Conservation (phyloP, 2,113 vertebrate species). For the Barnardius zonarius region DNA sequence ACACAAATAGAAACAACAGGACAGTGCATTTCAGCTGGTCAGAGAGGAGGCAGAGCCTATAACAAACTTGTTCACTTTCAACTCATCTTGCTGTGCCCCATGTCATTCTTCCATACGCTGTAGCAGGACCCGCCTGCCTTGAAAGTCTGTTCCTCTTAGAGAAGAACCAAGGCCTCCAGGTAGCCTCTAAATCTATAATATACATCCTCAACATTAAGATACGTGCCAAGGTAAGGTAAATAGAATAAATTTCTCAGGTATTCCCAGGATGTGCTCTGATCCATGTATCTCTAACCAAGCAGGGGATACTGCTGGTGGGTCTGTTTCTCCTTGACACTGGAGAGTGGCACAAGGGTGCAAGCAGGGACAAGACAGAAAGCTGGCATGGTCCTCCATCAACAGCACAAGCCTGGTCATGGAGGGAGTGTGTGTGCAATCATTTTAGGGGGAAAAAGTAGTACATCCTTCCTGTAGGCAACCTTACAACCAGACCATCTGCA, state of each 20-base stretch:
- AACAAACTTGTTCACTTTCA: neutral
- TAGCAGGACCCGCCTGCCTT: neutral
- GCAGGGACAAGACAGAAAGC: neutral
- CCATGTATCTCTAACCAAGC: neutral
- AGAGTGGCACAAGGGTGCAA: neutral
- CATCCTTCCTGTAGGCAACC: neutral
- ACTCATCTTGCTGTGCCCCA: fast-evolving
- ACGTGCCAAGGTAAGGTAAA: neutral
- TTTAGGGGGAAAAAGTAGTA: neutral
- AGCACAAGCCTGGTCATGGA: neutral
- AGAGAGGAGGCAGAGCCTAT: neutral
- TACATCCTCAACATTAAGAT: neutral
- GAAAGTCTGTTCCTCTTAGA: neutral
- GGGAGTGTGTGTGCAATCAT: neutral
- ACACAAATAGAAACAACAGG: neutral
- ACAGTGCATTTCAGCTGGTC: neutral
- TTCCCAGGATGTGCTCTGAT: neutral
- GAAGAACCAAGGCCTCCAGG: neutral
- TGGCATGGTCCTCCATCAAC: neutral
- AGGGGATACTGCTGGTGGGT: neutral
- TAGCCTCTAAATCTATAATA: neutral
- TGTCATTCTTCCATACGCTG: fast-evolving
- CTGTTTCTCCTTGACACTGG: neutral
- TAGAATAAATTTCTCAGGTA: neutral
- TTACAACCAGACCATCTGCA: neutral